Percentiles rank a stretch among this genome's conserved stretches.
These are phyloP conservation scores for Crotalus horridus DNA, from an alignment of 2,113 vertebrate species.

Conservation along the genomic window DNA sequence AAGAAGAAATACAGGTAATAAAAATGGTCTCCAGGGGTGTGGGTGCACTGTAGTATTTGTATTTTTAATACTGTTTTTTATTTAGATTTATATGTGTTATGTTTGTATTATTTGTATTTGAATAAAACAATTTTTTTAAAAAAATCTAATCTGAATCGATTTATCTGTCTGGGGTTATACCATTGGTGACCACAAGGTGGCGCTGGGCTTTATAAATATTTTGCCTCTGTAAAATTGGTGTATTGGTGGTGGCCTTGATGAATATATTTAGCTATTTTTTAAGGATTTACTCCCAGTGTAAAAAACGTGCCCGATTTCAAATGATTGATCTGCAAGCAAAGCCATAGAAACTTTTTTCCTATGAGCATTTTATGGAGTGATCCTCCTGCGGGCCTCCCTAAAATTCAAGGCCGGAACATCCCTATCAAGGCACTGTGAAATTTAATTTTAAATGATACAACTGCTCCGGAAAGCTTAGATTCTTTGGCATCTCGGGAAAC, in stretches of 20 bases:
- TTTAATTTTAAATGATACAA: neutral
- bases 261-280: neutral
- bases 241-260: neutral
- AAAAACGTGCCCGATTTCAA: neutral
- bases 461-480: neutral
- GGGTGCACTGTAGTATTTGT: too few relatives aligned
- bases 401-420: neutral
- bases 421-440: neutral
- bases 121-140: too few relatives aligned
- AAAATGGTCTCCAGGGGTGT: too few relatives aligned
- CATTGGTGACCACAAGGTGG: slow-evolving; percentile 54
- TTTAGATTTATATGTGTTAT: too few relatives aligned
- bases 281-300: neutral
- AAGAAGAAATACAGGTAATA: too few relatives aligned
- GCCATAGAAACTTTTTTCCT: neutral
- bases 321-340: neutral
- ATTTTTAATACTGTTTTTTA: too few relatives aligned
- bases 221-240: neutral
- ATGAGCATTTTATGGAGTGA: neutral
- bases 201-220: slow-evolving; percentile 59
- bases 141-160: too few relatives aligned
- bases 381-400: neutral
- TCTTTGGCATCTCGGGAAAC: neutral
- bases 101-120: too few relatives aligned
- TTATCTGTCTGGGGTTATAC: slow-evolving; percentile 2